phyloP scores from a whole-genome alignment of 1,140 invertebrate species.

The Drosophila nigrodunni region DNA sequence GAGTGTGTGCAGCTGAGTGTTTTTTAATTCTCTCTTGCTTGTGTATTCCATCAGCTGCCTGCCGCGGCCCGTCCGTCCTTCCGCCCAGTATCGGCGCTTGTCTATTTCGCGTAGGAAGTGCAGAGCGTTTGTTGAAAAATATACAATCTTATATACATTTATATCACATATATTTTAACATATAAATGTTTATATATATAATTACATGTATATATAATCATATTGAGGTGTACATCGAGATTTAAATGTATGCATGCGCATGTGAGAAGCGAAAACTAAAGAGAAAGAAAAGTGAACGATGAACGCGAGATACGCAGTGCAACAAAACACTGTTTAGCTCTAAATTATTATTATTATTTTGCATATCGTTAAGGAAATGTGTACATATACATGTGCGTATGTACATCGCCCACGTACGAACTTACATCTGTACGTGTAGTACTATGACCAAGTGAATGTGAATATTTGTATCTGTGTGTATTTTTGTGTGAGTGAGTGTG shows the following conservation, averaged over 20 bases:
- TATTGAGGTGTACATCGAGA: constrained; percentile 2
- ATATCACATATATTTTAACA: background rate
- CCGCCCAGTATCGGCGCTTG: constrained; percentile 25
- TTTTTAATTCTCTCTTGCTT: constrained; percentile 36
- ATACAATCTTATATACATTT: constrained; percentile 1
- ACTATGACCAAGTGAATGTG: constrained; percentile 15
- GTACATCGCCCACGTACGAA: constrained; percentile 5
- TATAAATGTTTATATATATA: constrained; percentile 7
- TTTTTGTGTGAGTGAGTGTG: constrained; percentile 23
- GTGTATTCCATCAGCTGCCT: constrained; percentile 41
- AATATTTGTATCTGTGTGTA: constrained; percentile 23
- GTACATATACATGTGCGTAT: constrained; percentile 5
- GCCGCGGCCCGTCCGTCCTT: constrained; percentile 8
- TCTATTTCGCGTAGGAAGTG: constrained; percentile 36
- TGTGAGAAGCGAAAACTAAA: constrained; percentile 23
- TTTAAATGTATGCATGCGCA: constrained; percentile 38
- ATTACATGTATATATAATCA: constrained; percentile 1
- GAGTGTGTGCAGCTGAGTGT: constrained; percentile 39
- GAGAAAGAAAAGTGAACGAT: constrained; percentile 19
- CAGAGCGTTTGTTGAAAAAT: constrained; percentile 11
- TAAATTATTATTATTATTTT: constrained; percentile 14
- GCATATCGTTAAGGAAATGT: constrained; percentile 5
- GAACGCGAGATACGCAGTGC: constrained; percentile 5
- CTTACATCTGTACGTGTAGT: constrained; percentile 13
- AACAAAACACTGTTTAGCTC: constrained; percentile 32